A percentile compares a stretch with the other conserved stretches of the same genome.
phyloP scores from a whole-genome alignment of 2,888 invertebrate species.

The Coelopa pilipes region DNA sequence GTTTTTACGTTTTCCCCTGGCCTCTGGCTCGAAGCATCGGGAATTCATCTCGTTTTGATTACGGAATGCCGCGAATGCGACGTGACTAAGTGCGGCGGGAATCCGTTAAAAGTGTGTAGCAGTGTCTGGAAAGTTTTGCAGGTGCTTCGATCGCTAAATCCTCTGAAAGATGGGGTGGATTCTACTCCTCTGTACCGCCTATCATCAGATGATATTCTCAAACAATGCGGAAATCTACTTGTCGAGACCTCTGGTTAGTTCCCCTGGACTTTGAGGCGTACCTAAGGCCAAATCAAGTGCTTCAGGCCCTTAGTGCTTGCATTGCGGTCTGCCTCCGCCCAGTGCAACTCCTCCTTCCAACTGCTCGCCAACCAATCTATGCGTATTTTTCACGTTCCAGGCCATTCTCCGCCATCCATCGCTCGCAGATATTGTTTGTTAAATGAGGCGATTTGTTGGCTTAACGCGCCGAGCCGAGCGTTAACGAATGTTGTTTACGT shows the following conservation, averaged over 20 bases:
- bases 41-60: slow-evolving; percentile 15
- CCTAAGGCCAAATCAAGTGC: no score
- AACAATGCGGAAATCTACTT: no score
- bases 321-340: no score
- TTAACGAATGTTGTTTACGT: slow-evolving; percentile 46
- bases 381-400: neutral
- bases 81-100: slow-evolving; percentile 54
- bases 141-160: slow-evolving; percentile 39
- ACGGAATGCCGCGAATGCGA: slow-evolving; percentile 53
- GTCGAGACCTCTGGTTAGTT: no score
- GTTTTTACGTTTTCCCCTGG: slow-evolving; percentile 14
- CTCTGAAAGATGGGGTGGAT: neutral
- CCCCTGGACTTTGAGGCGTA: no score
- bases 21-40: neutral
- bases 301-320: no score
- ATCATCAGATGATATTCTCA: no score
- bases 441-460: slow-evolving; percentile 64
- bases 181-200: no score
- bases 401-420: slow-evolving; percentile 15
- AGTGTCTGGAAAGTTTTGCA: slow-evolving; percentile 51
- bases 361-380: neutral
- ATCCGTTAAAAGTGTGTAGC: slow-evolving; percentile 46
- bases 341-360: no score
- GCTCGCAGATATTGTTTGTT: slow-evolving; percentile 62
- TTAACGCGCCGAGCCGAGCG: slow-evolving; percentile 60